phyloP scores from a whole-genome alignment of 2,888 invertebrate species.

The Auanema sp. region DNA sequence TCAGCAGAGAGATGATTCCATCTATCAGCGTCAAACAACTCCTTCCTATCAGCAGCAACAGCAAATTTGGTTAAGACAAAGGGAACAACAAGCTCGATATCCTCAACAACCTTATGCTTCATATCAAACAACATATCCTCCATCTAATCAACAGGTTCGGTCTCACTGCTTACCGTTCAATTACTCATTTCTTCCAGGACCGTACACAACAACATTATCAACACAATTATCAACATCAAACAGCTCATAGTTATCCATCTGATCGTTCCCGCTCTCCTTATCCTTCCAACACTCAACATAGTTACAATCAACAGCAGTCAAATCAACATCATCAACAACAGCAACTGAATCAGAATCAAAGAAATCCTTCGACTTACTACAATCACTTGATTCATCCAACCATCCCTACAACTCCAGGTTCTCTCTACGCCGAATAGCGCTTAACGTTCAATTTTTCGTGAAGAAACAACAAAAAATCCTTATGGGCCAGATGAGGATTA shows the following conservation, averaged over 20 bases:
- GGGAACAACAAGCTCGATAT: constrained; percentile 15
- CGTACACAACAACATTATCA: constrained; percentile 2
- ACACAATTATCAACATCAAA: constrained; percentile 15
- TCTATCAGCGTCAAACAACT: neutral
- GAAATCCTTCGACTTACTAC: constrained; percentile 6
- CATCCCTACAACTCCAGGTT: too few relatives aligned
- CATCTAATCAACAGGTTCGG: constrained; percentile 8
- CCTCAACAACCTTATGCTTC: constrained; percentile 8
- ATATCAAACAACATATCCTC: neutral
- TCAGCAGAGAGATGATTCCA: constrained; percentile 5
- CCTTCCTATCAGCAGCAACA: constrained; percentile 5
- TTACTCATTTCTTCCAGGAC: neutral
- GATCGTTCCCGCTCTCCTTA: neutral
- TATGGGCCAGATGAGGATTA: constrained; percentile 23
- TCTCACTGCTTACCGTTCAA: neutral
- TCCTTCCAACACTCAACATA: neutral
- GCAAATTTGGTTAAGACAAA: constrained; percentile 4
- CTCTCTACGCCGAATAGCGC: too few relatives aligned
- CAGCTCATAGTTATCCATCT: constrained; percentile 15
- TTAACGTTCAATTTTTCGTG: neutral
- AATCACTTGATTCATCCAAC: constrained; percentile 1
- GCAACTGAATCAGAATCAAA: constrained; percentile 2
- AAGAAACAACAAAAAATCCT: constrained; percentile 14
- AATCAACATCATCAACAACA: constrained; percentile 2
- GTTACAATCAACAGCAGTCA: neutral